phyloP scores from a whole-genome alignment of 2,797 vertebrate species.

The Remorina albescens region DNA sequence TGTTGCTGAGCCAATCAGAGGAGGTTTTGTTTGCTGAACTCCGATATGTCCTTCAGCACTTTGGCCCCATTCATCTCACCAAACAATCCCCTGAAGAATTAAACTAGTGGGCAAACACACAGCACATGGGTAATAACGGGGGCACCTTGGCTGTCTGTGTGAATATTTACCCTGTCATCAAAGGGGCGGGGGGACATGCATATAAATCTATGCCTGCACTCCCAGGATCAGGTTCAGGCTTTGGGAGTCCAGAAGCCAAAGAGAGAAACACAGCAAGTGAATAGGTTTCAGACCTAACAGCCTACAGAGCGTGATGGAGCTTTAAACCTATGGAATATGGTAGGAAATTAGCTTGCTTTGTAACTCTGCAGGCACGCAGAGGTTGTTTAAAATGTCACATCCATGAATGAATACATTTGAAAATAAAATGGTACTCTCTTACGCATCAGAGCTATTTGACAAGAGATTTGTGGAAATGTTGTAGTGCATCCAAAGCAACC shows the following conservation, averaged over 20 bases:
- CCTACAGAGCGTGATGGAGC: constrained; percentile 51
- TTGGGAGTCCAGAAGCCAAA: constrained; percentile 64
- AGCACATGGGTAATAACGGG: constrained; percentile 80
- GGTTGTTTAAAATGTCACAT: constrained; percentile 80
- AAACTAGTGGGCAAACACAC: constrained; percentile 85
- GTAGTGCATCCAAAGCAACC: constrained; percentile 48
- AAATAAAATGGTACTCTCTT: constrained; percentile 76
- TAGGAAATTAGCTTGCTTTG: constrained; percentile 73
- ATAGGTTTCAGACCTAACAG: constrained; percentile 57
- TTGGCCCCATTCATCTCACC: constrained; percentile 84
- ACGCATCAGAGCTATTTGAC: constrained; percentile 53
- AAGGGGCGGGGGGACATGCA: constrained; percentile 81
- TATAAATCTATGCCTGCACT: constrained; percentile 81
- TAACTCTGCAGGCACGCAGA: constrained; percentile 61
- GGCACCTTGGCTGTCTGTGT: constrained; percentile 84
- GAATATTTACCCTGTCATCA: constrained; percentile 88
- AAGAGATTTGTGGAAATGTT: constrained; percentile 52
- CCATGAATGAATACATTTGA: constrained; percentile 81
- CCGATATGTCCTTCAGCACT: constrained; percentile 83
- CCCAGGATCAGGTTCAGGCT: constrained; percentile 78
- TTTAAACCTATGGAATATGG: constrained; percentile 66
- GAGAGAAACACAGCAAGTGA: constrained; percentile 60
- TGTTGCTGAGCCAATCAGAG: constrained; percentile 78
- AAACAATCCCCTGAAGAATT: constrained; percentile 86
- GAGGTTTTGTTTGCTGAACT: constrained; percentile 85